These are phyloP conservation scores for Lepilemur ruficaudatus DNA, from an alignment of 2,797 vertebrate species.

Conservation along the genomic window DNA sequence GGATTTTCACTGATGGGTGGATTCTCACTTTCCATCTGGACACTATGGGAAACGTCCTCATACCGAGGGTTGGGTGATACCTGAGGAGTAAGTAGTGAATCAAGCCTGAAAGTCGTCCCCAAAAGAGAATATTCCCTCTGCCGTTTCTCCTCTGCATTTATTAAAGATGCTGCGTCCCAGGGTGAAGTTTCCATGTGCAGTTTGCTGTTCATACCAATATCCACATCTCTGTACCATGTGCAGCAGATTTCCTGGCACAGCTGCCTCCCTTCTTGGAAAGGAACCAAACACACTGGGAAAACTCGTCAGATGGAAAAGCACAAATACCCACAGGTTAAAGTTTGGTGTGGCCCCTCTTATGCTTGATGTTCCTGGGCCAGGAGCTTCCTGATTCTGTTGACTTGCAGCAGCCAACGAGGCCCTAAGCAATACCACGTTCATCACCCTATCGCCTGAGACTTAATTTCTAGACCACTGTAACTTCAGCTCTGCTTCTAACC, in stretches of 20 bases:
- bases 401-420: not conserved
- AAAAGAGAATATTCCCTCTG: not conserved
- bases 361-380: not conserved
- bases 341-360: too few relatives aligned
- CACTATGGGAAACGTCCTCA: not conserved
- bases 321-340: too few relatives aligned
- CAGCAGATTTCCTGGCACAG: not conserved
- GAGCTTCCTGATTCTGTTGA: not conserved
- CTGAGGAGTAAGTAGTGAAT: not conserved
- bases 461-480: not conserved
- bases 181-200: not conserved
- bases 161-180: too few relatives aligned
- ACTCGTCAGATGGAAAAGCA: not conserved
- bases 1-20: not conserved
- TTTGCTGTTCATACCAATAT: not conserved
- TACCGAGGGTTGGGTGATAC: not conserved
- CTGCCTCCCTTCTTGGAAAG: not conserved
- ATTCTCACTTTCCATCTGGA: not conserved
- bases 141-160: not conserved
- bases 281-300: not conserved
- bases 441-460: not conserved
- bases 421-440: not conserved
- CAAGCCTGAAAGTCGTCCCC: not conserved
- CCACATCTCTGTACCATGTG: not conserved
- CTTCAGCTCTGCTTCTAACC: not conserved